Base-by-base conservation (phyloP, 2,113 vertebrate species). In the Phalacrocorax carbo region DNA sequence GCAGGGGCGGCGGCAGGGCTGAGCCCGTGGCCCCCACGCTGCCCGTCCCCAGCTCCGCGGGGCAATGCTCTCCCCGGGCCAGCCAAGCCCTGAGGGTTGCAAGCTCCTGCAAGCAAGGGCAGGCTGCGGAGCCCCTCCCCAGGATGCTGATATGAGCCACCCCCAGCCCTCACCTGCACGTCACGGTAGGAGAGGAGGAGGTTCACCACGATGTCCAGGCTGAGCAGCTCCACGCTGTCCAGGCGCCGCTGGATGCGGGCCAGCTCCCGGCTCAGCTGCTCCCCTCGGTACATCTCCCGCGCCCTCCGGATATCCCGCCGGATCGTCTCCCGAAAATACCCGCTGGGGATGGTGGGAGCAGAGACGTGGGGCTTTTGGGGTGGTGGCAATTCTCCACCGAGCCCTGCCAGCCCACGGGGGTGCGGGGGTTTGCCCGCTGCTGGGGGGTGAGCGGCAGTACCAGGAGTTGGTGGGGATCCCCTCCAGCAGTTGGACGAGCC, bases 161-260 rank as follows among this genome's bases (percentile, higher is more conserved):
- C 54, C 25, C 25, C 29, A 18, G 54, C 29, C 54, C 76, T 48
- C 64, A 98, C 99, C 98, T 99, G 99, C 32, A 98, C 97, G 5
- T 99, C 99, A 0, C 99, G 98, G 97, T 99, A 99, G 85, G 98
- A 99, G 26, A 99, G 97, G 69, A 99, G 96, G 61, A 99, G 98
- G 96, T 98, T 99, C 97, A 99, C 98, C 92, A 99, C 95, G 9
- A 99, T 99, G 80, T 99, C 99, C 1, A 98, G 98, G 64, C 98
- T 99, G 84, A 99, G 98, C 83, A 99, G 98, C 95, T 99, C 99
- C n/a, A 99, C 97, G 0, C 98, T 99, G 96, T 99, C 99, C 95
- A 99, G 97, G 17, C 99, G 98, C 83, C 98, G 98, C 97, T 99
- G 99, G 96, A 99, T 99, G 54, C 94, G 97, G 40, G 96, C 96